A percentile compares a stretch with the other conserved stretches of the same genome.
phyloP scores from a whole-genome alignment of 2,888 invertebrate genomes.

The Lepidonotus clava region DNA sequence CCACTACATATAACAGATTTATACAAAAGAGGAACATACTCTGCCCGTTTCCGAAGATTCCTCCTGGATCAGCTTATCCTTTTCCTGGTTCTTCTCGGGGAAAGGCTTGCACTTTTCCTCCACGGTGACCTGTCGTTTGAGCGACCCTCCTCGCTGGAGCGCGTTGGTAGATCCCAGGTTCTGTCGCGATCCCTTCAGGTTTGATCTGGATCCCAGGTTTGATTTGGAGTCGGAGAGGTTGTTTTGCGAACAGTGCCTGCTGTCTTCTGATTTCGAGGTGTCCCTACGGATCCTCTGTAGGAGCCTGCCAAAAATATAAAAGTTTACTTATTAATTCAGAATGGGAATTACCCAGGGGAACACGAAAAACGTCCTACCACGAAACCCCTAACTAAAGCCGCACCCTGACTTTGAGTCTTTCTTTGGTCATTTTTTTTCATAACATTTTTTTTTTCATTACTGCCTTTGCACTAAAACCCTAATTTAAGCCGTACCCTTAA shows the following conservation, averaged over 20 bases:
- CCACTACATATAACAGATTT: no score
- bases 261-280: constrained; percentile 54
- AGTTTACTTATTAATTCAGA: no score
- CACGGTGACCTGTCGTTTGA: constrained; percentile 18
- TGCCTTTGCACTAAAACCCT: no score
- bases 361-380: no score
- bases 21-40: no score
- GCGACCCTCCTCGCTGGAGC: neutral
- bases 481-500: no score
- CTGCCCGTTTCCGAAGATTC: constrained; percentile 76
- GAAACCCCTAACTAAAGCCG: no score
- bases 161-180: neutral
- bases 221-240: constrained; percentile 7
- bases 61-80: constrained; percentile 74
- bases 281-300: constrained; percentile 54
- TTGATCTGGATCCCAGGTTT: neutral
- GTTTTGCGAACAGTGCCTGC: neutral
- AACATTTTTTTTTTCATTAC: no score
- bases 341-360: no score
- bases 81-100: constrained; percentile 60
- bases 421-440: no score
- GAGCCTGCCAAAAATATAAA: neutral
- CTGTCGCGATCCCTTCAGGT: neutral
- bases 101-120: constrained; percentile 62
- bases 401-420: no score